Evolutionary conservation across 1,140 invertebrate species (phyloP), one percentile per base, ranked within the genome.

Genomic region (Drosophila sp.): DNA sequence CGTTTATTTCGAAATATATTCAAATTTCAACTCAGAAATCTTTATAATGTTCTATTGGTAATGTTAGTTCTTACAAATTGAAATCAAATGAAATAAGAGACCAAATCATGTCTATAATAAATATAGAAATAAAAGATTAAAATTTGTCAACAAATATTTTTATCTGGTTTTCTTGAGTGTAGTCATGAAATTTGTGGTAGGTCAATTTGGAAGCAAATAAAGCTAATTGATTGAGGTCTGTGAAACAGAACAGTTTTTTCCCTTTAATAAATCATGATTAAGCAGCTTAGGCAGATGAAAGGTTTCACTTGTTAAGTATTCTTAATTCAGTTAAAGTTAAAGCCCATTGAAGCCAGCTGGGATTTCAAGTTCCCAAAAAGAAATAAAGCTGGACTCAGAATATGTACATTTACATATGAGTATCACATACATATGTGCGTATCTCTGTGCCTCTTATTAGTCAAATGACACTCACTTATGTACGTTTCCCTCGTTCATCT

Each of bases 391-490:
- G 8, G 10, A 27, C 25, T 27, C 23, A 50, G 23, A 27, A 50
- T 27, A n/a, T n/a, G n/a, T n/a, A 25, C 23, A 50, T 50, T 27
- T 50, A 27, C 40, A 41, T 41, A 30, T 2, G 30, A 30, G 30
- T 30, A 17, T 41, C 3, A 41, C 40, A 40, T 40, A 11, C 10
- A 10, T 41, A 4, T 41, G 3, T 41, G 11, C 25, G 44, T 47
- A n/a, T 1, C 23, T 27, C 3, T 50, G 7, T 27, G 8, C 7
- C 44, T 50, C 44, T 25, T 27, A 50, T 6, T 3, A 10, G 44
- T 50, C 72, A 76, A 76, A 76, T 76, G 73, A 60, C 66, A 33
- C 65, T 47, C 72, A 70, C 65, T 67, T 76, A 73, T 17, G 50
- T 47, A 56, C 33, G 35, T 30, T 61, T 47, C 25, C 27, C n/a